Base-by-base conservation (phyloP, 2,797 vertebrate species). In the Stomatorhinus walkeri region DNA sequence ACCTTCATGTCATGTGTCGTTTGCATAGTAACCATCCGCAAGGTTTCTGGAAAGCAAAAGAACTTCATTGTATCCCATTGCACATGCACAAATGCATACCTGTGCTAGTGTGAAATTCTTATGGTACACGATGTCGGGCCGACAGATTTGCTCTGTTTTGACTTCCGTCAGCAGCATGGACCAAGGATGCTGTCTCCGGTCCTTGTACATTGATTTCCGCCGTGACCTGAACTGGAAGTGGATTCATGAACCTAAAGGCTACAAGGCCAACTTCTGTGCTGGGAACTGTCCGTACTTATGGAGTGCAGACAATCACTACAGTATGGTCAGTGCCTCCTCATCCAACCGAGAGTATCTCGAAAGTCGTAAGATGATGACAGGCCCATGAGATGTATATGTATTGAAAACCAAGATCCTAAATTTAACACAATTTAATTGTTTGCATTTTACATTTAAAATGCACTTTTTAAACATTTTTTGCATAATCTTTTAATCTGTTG, bases 221-320 rank as follows among this genome's bases (percentile, higher is more conserved):
- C 95, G 95, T 10, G 96, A 97, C 94, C 94, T 97, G 90, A 96
- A 96, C 92, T 97, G 96, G 96, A 96, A 96, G 91, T 97, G 96
- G 96, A 97, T 97, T 91, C 96, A 96, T 10, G 96, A 97, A 91
- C 96, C 96, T 54, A 96, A 96, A 93, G 96, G 96, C 85, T 97
- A 97, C 93, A 95, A 94, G 91, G 96, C 96, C 68, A 97, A 97
- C 92, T 96, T 96, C 92, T 97, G 96, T 88, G 95, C 96, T 1
- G 96, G 96, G 24, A 96, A 93, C 92, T 97, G 96, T 91, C 96
- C 96, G 1, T 97, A 97, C 92, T 93, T 97, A 91, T 96, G 96
- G 96, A 96, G 96, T 4, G 95, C 95, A 87, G 96, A 97, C 94
- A 96, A 95, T 93, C 96, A 96, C 94, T 96, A 96, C 93, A 96